Conservation (phyloP, 2,888 invertebrate genomes). For the Zaprionus bogoriensis region DNA sequence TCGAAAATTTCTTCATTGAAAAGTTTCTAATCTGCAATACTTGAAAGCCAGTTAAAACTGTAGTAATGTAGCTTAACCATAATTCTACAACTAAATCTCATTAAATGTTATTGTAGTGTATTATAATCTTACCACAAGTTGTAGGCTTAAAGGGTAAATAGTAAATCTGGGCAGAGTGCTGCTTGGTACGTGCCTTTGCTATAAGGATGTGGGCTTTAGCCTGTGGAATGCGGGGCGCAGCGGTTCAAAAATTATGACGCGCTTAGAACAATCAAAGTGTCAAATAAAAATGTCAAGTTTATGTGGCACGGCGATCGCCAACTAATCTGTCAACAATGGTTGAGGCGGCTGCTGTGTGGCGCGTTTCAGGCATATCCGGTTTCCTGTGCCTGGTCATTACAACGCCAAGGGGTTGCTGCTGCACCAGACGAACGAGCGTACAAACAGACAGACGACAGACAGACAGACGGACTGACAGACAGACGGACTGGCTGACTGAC, state of each 20-base stretch:
- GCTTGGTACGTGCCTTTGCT: conserved; percentile 56
- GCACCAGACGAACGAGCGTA: no score
- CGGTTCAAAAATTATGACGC: conserved; percentile 53
- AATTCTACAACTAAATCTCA: neutral
- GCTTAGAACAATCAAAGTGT: conserved; percentile 73
- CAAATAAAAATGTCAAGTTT: conserved; percentile 77
- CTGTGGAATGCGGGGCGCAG: conserved; percentile 15
- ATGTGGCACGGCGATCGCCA: conserved; percentile 51
- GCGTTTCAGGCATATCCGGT: conserved; percentile 55
- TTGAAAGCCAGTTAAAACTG: no score
- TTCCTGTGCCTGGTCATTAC: conserved; percentile 52
- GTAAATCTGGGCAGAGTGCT: neutral
- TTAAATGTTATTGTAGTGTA: neutral
- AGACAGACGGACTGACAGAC: conserved; percentile 7
- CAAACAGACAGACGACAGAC: conserved; percentile 18
- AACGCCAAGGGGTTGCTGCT: conserved; percentile 50
- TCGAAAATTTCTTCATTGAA: no score
- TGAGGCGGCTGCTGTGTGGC: conserved; percentile 26
- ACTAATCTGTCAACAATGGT: conserved; percentile 74
- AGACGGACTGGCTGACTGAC: conserved; percentile 17
- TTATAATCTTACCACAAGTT: neutral
- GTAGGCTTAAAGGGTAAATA: conserved; percentile 3
- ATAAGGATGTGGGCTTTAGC: conserved; percentile 48
- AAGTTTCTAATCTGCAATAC: no score
- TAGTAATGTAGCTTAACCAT: no score